phyloP scores from a whole-genome alignment of 2,797 vertebrate genomes.

The Mus minutoides region DNA sequence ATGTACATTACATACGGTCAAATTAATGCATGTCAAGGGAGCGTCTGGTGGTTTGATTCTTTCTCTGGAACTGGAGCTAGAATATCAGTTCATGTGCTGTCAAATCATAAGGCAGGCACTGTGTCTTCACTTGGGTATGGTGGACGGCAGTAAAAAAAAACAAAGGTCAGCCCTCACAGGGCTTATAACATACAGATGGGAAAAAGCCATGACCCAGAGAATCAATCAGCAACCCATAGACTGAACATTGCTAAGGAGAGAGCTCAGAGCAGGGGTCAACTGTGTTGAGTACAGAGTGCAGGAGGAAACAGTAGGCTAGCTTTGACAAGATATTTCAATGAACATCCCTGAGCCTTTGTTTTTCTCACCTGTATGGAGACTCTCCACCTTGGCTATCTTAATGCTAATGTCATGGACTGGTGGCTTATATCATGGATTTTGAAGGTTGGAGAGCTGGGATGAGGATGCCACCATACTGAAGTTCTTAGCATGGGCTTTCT shows the following conservation, averaged over 20 bases:
- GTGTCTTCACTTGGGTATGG: neutral
- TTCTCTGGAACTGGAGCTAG: constrained; percentile 15
- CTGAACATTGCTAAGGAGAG: fast-evolving
- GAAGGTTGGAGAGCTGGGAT: neutral
- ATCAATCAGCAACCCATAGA: neutral
- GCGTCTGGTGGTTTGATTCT: neutral
- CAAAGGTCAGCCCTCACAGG: neutral
- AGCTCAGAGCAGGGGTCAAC: fast-evolving
- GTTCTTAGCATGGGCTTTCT: neutral
- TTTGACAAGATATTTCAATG: neutral
- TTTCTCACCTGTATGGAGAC: neutral
- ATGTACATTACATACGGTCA: neutral
- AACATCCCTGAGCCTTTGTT: neutral
- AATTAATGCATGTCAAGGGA: neutral
- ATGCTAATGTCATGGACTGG: no score
- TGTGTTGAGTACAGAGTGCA: neutral
- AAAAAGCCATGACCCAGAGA: neutral
- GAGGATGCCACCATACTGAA: neutral
- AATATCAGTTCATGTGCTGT: neutral
- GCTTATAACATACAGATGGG: neutral
- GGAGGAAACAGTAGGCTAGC: neutral
- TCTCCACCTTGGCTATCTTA: neutral
- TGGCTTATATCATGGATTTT: neutral
- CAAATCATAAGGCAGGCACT: neutral
- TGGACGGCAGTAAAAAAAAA: neutral